These are phyloP conservation scores for Pseudopodoces humilis DNA, from an alignment of 2,113 vertebrate species.

Conservation along the genomic window DNA sequence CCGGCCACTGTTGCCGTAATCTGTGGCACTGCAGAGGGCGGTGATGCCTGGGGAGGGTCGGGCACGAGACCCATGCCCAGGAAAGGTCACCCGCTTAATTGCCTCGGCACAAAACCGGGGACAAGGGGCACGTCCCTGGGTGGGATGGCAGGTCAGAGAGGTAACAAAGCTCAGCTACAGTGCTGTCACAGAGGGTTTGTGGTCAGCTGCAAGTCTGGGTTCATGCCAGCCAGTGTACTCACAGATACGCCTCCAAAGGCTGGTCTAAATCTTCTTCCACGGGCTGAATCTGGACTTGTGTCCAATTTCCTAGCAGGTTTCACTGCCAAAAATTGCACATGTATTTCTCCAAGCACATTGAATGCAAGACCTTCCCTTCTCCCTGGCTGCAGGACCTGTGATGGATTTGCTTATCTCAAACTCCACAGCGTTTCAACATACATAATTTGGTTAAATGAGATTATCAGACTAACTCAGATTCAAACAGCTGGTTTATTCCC, in stretches of 20 bases:
- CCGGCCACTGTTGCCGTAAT: fast-evolving
- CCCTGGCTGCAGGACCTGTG: not conserved
- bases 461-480: not conserved
- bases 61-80: fast-evolving
- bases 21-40: fast-evolving
- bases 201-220: not conserved
- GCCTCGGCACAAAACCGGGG: not conserved
- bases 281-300: not conserved
- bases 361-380: not conserved
- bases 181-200: not conserved
- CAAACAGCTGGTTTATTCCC: not conserved
- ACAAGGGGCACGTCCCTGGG: fast-evolving
- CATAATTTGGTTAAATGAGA: slow-evolving; percentile 39
- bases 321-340: not conserved
- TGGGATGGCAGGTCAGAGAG: not conserved
- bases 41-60: fast-evolving
- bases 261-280: not conserved
- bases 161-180: not conserved
- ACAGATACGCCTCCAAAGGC: not conserved
- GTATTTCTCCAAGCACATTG: not conserved
- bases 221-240: not conserved
- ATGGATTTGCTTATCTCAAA: slow-evolving; percentile 22
- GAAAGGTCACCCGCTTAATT: fast-evolving
- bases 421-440: not conserved
- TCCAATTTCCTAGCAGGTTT: not conserved